These are phyloP conservation scores for Actinernus sp. DNA, from an alignment of 92 coral and sea anemone genomes.

Conservation along the genomic window DNA sequence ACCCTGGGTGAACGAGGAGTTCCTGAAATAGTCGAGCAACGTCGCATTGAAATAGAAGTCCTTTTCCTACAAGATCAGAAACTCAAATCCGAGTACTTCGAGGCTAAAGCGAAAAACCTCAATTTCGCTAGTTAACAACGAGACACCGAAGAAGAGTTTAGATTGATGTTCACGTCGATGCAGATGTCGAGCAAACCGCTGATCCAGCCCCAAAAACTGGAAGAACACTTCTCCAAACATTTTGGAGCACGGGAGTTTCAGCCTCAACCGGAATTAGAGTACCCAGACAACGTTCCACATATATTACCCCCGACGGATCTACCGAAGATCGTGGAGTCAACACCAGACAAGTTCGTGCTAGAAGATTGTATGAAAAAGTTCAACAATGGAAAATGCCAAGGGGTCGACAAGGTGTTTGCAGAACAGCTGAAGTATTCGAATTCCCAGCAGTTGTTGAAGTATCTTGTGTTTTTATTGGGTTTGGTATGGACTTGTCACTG, in stretches of 20 bases:
- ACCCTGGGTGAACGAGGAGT: constrained; percentile 7
- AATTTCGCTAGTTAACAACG: constrained; percentile 23
- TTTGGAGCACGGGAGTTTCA: background rate
- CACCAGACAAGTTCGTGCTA: background rate
- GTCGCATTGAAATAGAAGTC: constrained; percentile 1
- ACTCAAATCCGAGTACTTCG: constrained; percentile 8
- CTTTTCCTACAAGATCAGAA: no score
- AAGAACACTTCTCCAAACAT: constrained; percentile 9
- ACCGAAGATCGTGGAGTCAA: background rate
- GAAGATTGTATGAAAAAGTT: constrained; percentile 9
- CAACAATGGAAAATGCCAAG: constrained; percentile 26
- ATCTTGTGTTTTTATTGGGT: background rate
- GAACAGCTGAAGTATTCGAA: constrained; percentile 26
- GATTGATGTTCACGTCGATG: background rate
- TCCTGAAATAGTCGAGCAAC: background rate
- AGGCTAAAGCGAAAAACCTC: constrained; percentile 1
- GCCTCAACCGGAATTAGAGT: constrained; percentile 19
- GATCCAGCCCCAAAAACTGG: background rate
- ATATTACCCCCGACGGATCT: constrained; percentile 17
- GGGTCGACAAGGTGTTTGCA: constrained; percentile 14
- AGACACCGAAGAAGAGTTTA: constrained; percentile 9
- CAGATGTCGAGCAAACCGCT: background rate
- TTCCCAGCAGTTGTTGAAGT: background rate
- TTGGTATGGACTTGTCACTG: background rate
- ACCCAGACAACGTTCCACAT: constrained; percentile 15